These are phyloP conservation scores for Megalops atlanticus DNA, from an alignment of 2,113 vertebrate species.

Conservation along the genomic window DNA sequence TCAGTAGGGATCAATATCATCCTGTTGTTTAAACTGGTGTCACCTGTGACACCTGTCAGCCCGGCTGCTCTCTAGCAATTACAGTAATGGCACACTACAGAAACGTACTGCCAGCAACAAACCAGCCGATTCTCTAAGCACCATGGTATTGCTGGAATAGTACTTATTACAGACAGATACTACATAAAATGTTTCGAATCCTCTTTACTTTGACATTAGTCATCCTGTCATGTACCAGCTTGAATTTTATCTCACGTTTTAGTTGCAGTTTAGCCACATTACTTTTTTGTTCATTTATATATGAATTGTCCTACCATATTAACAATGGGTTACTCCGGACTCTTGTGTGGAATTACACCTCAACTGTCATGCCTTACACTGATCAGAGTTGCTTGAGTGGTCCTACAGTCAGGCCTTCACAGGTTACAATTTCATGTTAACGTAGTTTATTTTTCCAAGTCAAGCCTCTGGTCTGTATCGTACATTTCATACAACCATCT, in stretches of 20 bases:
- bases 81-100: background rate
- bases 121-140: background rate
- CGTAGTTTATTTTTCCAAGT: background rate
- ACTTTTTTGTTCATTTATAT: too few relatives aligned
- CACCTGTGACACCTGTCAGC: slow-evolving; percentile 57
- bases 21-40: slow-evolving; percentile 43
- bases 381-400: background rate
- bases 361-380: background rate
- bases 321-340: background rate
- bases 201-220: background rate
- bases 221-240: background rate
- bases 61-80: background rate
- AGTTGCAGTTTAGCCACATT: too few relatives aligned
- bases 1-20: slow-evolving; percentile 62
- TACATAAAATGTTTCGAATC: background rate
- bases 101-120: background rate
- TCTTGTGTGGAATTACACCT: background rate
- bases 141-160: too few relatives aligned
- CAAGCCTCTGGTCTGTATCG: background rate
- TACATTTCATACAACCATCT: background rate
- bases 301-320: background rate
- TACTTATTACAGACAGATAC: background rate
- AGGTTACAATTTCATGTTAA: background rate
- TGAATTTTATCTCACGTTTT: background rate
- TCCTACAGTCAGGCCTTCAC: background rate